Conservation (phyloP, 2,888 invertebrate species). For the Trimorus sp. region DNA sequence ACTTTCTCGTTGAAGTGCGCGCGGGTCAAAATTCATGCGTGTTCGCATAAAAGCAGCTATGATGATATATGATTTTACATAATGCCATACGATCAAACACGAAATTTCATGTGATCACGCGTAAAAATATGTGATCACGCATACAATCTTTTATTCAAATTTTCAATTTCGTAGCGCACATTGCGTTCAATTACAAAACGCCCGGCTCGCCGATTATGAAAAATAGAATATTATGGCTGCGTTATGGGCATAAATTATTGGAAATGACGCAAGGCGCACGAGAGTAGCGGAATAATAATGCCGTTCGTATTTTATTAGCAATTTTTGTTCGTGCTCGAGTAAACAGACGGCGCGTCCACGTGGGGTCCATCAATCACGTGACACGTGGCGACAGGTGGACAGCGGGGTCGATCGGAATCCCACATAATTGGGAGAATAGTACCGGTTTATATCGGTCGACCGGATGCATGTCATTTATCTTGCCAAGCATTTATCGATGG, state of each 20-base stretch:
- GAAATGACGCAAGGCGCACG: conserved; percentile 15
- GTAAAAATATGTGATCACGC: conserved; percentile 50
- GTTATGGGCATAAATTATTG: conserved; percentile 44
- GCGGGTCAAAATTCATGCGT: conserved; percentile 39
- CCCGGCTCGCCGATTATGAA: conserved; percentile 34
- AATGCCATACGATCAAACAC: conserved; percentile 49
- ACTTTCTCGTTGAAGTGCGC: conserved; percentile 39
- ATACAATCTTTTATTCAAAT: conserved; percentile 51
- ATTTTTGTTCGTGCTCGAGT: conserved; percentile 44
- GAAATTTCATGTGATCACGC: conserved; percentile 45
- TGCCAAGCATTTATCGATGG: conserved; percentile 74
- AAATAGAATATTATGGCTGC: conserved; percentile 45
- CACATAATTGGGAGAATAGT: conserved; percentile 75
- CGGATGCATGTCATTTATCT: conserved; percentile 77
- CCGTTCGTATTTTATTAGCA: conserved; percentile 39
- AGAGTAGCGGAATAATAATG: conserved; percentile 24
- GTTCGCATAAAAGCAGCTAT: conserved; percentile 44
- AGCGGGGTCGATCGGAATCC: conserved; percentile 72
- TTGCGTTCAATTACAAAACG: conserved; percentile 40
- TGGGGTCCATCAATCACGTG: conserved; percentile 75
- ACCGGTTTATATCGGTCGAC: conserved; percentile 74
- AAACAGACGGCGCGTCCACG: conserved; percentile 65
- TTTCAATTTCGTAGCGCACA: conserved; percentile 49
- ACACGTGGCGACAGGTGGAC: conserved; percentile 74
- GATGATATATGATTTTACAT: conserved; percentile 55